These are phyloP conservation scores for Heteromurus nitidus DNA, from an alignment of 2,888 invertebrate species.

Conservation along the genomic window DNA sequence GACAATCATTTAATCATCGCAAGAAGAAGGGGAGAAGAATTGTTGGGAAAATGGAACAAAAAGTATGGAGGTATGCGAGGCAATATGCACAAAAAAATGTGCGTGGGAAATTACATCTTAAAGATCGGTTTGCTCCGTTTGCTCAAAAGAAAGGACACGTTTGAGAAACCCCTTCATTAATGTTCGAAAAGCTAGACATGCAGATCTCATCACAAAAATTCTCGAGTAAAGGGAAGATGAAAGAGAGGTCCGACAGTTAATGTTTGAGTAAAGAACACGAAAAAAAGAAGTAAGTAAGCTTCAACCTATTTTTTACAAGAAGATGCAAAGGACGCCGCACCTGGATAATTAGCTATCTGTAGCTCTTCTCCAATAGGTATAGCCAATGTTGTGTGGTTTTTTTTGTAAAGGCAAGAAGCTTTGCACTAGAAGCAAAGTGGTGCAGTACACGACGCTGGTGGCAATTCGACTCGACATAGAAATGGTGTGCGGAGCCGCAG, in stretches of 20 bases:
- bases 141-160: constrained; percentile 14
- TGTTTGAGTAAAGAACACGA: constrained; percentile 20
- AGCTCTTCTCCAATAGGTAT: constrained; percentile 14
- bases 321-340: constrained; percentile 61
- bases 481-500: constrained; percentile 36
- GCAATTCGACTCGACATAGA: constrained; percentile 49
- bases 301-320: constrained; percentile 63
- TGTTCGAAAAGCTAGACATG: constrained; percentile 38
- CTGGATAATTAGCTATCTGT: constrained; percentile 57
- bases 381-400: constrained; percentile 11
- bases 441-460: constrained; percentile 64
- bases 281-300: constrained; percentile 15
- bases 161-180: constrained; percentile 51
- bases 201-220: constrained; percentile 27
- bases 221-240: constrained; percentile 25
- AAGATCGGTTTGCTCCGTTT: constrained; percentile 18
- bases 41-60: constrained; percentile 5
- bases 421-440: constrained; percentile 26
- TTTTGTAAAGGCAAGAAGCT: constrained; percentile 28
- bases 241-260: constrained; percentile 51
- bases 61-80: not conserved
- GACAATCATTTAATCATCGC: no score
- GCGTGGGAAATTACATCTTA: constrained; percentile 48
- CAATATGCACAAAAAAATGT: no score
- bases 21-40: no score